Conservation (phyloP, 2,797 vertebrate species). For the Crocodylus rhombifer region DNA sequence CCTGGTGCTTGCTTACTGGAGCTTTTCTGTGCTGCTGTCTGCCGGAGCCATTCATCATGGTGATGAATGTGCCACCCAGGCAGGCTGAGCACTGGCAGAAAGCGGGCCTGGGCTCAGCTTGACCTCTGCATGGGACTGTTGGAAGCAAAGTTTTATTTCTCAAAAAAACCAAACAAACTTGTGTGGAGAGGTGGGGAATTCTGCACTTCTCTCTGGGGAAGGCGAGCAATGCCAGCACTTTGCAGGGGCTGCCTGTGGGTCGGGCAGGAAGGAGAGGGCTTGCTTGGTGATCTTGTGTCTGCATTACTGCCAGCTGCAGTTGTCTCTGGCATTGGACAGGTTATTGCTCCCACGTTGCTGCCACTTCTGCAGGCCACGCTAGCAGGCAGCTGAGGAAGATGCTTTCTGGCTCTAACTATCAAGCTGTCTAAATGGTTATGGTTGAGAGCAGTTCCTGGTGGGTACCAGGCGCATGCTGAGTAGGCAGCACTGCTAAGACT, state of each 20-base stretch:
- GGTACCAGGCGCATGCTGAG: neutral
- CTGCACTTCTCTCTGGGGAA: neutral
- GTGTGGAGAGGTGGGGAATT: neutral
- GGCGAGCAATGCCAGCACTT: accelerated
- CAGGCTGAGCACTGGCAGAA: accelerated
- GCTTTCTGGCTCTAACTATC: neutral
- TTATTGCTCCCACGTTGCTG: neutral
- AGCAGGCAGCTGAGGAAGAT: neutral
- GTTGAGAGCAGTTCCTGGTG: neutral
- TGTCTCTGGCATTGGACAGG: neutral
- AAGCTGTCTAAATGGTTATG: neutral
- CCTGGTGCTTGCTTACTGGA: neutral
- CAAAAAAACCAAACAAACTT: neutral
- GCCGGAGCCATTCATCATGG: neutral
- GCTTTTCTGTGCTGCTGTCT: conserved; percentile 56
- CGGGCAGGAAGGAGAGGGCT: neutral
- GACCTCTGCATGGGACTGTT: neutral
- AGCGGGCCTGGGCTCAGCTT: neutral
- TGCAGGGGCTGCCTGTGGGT: neutral
- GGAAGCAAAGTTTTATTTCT: neutral
- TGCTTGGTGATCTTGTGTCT: no score
- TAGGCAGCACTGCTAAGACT: accelerated
- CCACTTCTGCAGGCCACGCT: neutral
- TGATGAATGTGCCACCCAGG: neutral
- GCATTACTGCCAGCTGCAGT: accelerated